phyloP scores from a whole-genome alignment of 2,797 vertebrate genomes.

The Phalloptychus januarius region DNA sequence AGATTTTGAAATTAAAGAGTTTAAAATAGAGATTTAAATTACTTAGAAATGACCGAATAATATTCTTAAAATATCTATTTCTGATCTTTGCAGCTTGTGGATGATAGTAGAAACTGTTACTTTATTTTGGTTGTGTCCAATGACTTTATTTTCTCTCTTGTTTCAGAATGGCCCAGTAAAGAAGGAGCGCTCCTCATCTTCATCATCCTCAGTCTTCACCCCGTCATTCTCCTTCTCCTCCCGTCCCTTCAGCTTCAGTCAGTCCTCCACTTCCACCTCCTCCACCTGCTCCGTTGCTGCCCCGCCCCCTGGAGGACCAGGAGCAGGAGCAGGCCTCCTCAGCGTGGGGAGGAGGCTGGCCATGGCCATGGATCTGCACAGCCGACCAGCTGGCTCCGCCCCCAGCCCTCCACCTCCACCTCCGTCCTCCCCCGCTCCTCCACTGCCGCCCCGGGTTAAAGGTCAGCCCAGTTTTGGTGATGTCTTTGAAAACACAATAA shows the following conservation, averaged over 20 bases:
- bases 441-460: constrained; percentile 80
- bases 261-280: constrained; percentile 44
- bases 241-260: constrained; percentile 77
- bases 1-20: neutral
- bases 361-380: constrained; percentile 70
- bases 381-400: constrained; percentile 33
- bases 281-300: constrained; percentile 29
- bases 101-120: neutral
- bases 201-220: constrained; percentile 65
- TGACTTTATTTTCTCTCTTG: neutral
- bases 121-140: neutral
- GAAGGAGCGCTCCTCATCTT: constrained; percentile 74
- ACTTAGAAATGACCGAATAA: neutral
- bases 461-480: constrained; percentile 47
- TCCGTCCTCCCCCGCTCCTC: constrained; percentile 78
- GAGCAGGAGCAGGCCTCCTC: constrained; percentile 63
- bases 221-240: constrained; percentile 68
- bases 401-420: constrained; percentile 70
- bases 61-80: neutral
- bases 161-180: constrained; percentile 77
- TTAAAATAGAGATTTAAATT: neutral
- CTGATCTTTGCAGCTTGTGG: neutral
- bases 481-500: neutral
- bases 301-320: constrained; percentile 7
- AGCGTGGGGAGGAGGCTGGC: constrained; percentile 76